A percentile compares a stretch with the other conserved stretches of the same genome.
These are phyloP conservation scores for Nomada flava DNA, from an alignment of 2,888 invertebrate genomes.

Conservation along the genomic window DNA sequence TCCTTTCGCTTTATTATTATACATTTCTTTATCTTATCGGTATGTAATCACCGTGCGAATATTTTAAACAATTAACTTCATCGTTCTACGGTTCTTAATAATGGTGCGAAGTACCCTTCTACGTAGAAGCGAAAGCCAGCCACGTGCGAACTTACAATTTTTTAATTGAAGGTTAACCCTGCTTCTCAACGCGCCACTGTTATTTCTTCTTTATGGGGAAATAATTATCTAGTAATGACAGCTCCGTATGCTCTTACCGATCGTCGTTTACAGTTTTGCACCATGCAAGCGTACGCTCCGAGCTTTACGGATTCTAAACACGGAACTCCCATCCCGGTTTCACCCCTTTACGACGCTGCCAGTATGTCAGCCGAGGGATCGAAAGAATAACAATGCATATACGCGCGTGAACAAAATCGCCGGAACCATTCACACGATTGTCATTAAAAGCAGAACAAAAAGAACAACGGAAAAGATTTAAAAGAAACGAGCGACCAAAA, in stretches of 20 bases:
- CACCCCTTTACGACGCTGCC: conserved; percentile 29
- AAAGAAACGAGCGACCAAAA: neutral
- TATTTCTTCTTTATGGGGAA: conserved; percentile 60
- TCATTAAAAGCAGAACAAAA: neutral
- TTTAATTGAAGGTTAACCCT: conserved; percentile 53
- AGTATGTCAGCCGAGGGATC: conserved; percentile 29
- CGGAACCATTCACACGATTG: conserved; percentile 14
- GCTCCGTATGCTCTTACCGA: conserved; percentile 58
- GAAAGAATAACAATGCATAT: neutral
- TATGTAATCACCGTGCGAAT: too few relatives aligned
- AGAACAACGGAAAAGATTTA: neutral
- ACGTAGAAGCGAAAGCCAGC: neutral
- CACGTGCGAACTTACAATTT: conserved; percentile 51
- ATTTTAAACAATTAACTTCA: too few relatives aligned
- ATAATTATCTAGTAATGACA: conserved; percentile 67
- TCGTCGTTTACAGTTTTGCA: conserved; percentile 70
- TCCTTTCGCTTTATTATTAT: too few relatives aligned
- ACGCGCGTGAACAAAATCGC: conserved; percentile 11
- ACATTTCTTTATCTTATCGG: too few relatives aligned
- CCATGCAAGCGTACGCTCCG: conserved; percentile 63
- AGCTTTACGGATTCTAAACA: conserved; percentile 69
- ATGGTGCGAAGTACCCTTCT: too few relatives aligned
- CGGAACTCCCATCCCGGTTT: conserved; percentile 49
- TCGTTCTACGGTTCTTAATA: too few relatives aligned
- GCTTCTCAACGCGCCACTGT: conserved; percentile 43